phyloP scores from a whole-genome alignment of 2,797 vertebrate species.

The Anas bernieri region DNA sequence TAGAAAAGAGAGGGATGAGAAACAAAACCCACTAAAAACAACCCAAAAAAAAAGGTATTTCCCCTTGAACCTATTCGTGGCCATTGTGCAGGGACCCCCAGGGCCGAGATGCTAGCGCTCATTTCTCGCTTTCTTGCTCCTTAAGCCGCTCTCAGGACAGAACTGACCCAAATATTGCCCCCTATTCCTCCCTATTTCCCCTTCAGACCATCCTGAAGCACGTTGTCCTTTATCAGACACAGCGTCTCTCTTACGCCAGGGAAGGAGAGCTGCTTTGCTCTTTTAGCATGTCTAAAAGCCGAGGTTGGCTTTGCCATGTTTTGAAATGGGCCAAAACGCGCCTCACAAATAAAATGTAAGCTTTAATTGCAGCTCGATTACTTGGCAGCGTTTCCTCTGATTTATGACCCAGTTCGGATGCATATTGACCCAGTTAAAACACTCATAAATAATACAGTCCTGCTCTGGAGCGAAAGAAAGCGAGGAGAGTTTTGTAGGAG shows the following conservation, averaged over 20 bases:
- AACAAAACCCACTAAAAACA: not conserved
- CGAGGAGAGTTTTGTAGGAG: conserved; percentile 52
- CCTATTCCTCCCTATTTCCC: not conserved
- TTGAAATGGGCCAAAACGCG: conserved; percentile 70
- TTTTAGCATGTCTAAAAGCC: not conserved
- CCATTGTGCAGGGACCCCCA: not conserved
- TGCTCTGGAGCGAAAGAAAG: conserved; percentile 59
- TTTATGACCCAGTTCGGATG: conserved; percentile 78
- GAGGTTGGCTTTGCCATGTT: conserved; percentile 33
- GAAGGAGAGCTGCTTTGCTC: not conserved
- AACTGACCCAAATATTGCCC: not conserved
- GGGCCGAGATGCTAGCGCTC: not conserved
- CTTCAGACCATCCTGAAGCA: not conserved
- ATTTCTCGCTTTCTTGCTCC: not conserved
- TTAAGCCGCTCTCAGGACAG: not conserved
- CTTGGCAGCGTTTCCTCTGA: conserved; percentile 78
- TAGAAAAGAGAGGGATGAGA: not conserved
- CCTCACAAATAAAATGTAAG: conserved; percentile 70
- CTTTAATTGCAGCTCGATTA: conserved; percentile 79
- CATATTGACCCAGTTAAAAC: conserved; percentile 80
- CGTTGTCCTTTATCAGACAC: not conserved
- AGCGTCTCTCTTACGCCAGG: not conserved
- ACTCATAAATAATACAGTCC: conserved; percentile 77
- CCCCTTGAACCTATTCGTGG: not conserved
- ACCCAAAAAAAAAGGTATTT: not conserved